Evolutionary conservation across 92 coral and sea anemone species (phyloP).

Genomic region (Zoanthus sansibaricus): DNA sequence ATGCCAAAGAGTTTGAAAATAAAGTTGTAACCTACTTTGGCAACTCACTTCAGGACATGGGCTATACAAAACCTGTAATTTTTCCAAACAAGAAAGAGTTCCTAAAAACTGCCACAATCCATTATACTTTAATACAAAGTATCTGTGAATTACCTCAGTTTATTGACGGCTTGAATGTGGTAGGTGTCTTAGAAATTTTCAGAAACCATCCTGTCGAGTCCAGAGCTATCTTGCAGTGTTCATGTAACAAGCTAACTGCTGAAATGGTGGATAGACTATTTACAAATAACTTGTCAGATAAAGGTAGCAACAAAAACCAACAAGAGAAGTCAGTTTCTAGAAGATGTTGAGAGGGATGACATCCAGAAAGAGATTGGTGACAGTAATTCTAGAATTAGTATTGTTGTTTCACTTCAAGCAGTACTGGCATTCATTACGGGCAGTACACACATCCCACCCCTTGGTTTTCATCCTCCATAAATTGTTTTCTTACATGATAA

Average conservation of each 20-base stretch:
- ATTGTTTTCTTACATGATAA: conserved; percentile 35
- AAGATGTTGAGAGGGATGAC: conserved; percentile 64
- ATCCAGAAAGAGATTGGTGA: conserved; percentile 34
- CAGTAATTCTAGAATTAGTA: conserved; percentile 26
- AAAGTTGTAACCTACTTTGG: conserved; percentile 32
- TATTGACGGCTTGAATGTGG: conserved; percentile 62
- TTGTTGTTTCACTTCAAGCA: conserved; percentile 47
- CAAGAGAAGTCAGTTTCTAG: conserved; percentile 61
- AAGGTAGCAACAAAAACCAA: conserved; percentile 67
- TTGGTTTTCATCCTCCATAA: conserved; percentile 57
- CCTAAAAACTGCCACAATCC: conserved; percentile 51
- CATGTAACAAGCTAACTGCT: conserved; percentile 59
- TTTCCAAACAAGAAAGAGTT: conserved; percentile 53
- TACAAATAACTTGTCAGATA: conserved; percentile 48
- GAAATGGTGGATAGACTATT: conserved; percentile 62
- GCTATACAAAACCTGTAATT: conserved; percentile 26
- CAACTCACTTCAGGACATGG: conserved; percentile 34
- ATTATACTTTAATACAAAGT: conserved; percentile 55
- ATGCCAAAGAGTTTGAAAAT: conserved; percentile 38
- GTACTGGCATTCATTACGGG: conserved; percentile 49
- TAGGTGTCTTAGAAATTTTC: conserved; percentile 55
- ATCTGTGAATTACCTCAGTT: conserved; percentile 65
- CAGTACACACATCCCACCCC: conserved; percentile 51
- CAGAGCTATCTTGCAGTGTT: conserved; percentile 60
- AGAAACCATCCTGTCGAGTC: conserved; percentile 62